Evolutionary conservation across 1,140 invertebrate genomes (phyloP).

Genomic region (Proctacanthus coquilletti): DNA sequence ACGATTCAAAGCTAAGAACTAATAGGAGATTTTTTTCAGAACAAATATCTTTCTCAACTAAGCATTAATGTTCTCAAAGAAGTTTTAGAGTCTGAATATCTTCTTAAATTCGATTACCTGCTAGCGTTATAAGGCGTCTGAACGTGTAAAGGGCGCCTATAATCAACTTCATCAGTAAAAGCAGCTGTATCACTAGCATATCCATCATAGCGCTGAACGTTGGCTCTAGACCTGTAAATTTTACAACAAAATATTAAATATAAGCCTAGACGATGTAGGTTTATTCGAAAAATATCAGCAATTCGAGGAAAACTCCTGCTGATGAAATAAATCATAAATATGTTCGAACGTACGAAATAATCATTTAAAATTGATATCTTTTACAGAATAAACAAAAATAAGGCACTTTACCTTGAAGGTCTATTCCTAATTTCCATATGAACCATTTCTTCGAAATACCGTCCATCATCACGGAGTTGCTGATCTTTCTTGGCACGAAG

Average conservation of each 20-base stretch:
- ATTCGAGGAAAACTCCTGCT: too few relatives aligned
- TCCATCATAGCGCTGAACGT: constrained; percentile 5
- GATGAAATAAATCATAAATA: too few relatives aligned
- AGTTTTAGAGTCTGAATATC: too few relatives aligned
- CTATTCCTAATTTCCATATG: constrained; percentile 5
- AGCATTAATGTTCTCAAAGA: too few relatives aligned
- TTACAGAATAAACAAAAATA: neutral
- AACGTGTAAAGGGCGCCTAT: constrained; percentile 5
- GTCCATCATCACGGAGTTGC: constrained; percentile 1
- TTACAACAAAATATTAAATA: too few relatives aligned
- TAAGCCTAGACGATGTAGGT: too few relatives aligned
- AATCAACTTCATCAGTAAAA: constrained; percentile 8
- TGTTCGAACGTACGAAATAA: too few relatives aligned
- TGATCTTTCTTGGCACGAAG: constrained; percentile 6
- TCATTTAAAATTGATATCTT: neutral
- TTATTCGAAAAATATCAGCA: too few relatives aligned
- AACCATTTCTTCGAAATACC: constrained; percentile 5
- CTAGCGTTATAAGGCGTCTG: constrained; percentile 4
- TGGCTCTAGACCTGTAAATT: constrained; percentile 4
- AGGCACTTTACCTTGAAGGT: constrained; percentile 2
- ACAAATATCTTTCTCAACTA: too few relatives aligned
- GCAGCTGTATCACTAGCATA: constrained; percentile 7
- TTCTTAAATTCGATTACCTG: constrained; percentile 2
- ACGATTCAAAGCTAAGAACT: too few relatives aligned
- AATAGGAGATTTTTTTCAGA: too few relatives aligned